These are phyloP conservation scores for Artibeus jamaicensis DNA, from an alignment of 2,797 vertebrate species.

Conservation along the genomic window DNA sequence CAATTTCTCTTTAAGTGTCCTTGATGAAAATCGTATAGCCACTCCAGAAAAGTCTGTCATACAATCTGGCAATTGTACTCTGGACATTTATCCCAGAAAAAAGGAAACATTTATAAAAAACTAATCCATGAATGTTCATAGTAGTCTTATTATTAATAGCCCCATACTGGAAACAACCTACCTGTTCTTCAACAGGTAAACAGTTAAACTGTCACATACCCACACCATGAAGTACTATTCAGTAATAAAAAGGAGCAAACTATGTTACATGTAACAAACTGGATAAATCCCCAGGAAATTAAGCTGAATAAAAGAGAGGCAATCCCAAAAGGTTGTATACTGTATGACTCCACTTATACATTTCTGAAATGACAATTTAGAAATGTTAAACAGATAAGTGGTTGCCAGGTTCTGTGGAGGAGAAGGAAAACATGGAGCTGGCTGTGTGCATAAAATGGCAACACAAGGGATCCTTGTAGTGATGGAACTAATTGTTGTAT, in stretches of 20 bases:
- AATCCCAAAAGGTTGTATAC: background rate
- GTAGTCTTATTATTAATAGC: background rate
- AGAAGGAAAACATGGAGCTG: background rate
- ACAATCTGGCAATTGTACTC: background rate
- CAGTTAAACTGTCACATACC: background rate
- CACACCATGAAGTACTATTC: background rate
- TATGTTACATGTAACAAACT: background rate
- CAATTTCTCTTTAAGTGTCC: background rate
- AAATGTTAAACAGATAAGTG: background rate
- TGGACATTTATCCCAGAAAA: background rate
- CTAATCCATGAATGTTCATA: background rate
- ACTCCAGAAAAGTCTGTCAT: background rate
- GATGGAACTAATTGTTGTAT: background rate
- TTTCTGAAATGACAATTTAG: background rate
- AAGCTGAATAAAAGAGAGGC: background rate
- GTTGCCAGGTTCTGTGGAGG: background rate
- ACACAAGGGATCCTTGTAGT: background rate
- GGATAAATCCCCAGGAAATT: background rate
- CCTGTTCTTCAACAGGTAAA: background rate
- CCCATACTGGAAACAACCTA: background rate
- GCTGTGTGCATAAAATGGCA: background rate
- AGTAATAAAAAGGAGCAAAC: background rate
- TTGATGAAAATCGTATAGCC: background rate
- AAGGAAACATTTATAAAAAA: conserved; percentile 33
- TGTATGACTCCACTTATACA: background rate